These are phyloP conservation scores for Dynastes maya DNA, from an alignment of 2,888 invertebrate species.

Conservation along the genomic window DNA sequence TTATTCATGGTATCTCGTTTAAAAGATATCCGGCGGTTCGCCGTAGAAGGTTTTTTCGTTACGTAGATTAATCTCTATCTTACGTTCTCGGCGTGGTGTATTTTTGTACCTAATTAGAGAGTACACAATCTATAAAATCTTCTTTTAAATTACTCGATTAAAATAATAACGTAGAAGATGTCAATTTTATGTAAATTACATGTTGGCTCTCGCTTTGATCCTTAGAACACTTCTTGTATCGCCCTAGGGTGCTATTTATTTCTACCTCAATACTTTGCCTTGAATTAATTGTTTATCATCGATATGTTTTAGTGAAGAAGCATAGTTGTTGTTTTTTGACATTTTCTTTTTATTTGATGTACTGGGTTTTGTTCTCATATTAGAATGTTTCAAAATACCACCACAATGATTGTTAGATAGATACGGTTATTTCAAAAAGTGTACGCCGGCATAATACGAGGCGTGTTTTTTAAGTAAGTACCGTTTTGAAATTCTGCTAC, in stretches of 20 bases:
- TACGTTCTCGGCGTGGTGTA: conserved; percentile 19
- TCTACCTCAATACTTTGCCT: conserved; percentile 25
- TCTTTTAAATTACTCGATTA: conserved; percentile 46
- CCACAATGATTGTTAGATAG: too few species aligned
- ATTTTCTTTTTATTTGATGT: neutral
- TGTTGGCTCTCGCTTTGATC: conserved; percentile 21
- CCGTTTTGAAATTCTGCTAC: too few species aligned
- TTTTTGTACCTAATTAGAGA: conserved; percentile 45
- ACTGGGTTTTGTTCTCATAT: too few species aligned
- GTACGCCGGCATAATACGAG: too few species aligned
- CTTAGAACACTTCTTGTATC: conserved; percentile 2
- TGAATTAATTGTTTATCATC: conserved; percentile 36
- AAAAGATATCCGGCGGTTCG: conserved; percentile 38
- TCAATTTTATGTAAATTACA: conserved; percentile 47
- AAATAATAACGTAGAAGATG: conserved; percentile 45
- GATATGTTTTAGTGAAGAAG: neutral
- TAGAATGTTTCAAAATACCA: too few species aligned
- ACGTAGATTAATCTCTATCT: conserved; percentile 39
- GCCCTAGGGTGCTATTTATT: neutral
- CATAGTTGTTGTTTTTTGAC: neutral
- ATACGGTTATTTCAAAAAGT: too few species aligned
- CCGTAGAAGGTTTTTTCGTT: conserved; percentile 22
- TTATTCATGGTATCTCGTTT: conserved; percentile 40
- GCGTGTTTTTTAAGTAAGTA: too few species aligned
- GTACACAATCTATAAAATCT: conserved; percentile 44